A percentile compares a stretch with the other conserved stretches of the same genome.
Conservation (phyloP, 2,888 invertebrate species). For the Molorchus minor region DNA sequence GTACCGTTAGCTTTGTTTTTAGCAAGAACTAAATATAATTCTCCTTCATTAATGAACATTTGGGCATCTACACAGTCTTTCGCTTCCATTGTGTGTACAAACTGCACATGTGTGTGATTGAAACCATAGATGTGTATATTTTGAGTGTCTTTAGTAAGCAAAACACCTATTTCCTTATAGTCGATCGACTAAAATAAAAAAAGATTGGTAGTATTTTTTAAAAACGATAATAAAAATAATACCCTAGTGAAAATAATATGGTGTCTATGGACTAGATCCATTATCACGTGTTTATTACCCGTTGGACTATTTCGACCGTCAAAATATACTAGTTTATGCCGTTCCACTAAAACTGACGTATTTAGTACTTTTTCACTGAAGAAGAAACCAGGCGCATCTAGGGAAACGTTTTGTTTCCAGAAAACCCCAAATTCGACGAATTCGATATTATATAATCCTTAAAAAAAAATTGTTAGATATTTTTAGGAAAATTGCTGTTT, state of each 20-base stretch:
- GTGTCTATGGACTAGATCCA: constrained; percentile 6
- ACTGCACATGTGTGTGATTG: constrained; percentile 3
- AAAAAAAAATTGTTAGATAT: too few relatives aligned
- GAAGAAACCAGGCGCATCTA: too few relatives aligned
- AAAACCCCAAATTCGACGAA: too few relatives aligned
- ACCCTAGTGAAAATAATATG: constrained; percentile 23
- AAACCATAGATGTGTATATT: constrained; percentile 31
- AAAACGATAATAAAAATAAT: too few relatives aligned
- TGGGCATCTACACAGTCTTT: constrained; percentile 43
- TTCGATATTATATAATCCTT: too few relatives aligned
- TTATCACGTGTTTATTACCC: constrained; percentile 22
- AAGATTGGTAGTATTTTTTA: too few relatives aligned
- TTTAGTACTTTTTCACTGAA: too few relatives aligned
- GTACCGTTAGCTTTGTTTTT: constrained; percentile 42
- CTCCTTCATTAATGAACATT: constrained; percentile 48
- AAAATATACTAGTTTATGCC: too few relatives aligned
- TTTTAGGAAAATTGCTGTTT: too few relatives aligned
- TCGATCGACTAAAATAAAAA: not conserved
- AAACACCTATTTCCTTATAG: constrained; percentile 20
- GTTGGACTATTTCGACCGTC: constrained; percentile 19
- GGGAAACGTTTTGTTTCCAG: too few relatives aligned
- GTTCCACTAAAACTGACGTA: too few relatives aligned
- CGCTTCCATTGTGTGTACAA: constrained; percentile 43
- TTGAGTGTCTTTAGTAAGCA: constrained; percentile 22
- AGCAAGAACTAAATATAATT: constrained; percentile 47